Conservation (phyloP, 1,140 invertebrate genomes). For the Parapsyche elsis region DNA sequence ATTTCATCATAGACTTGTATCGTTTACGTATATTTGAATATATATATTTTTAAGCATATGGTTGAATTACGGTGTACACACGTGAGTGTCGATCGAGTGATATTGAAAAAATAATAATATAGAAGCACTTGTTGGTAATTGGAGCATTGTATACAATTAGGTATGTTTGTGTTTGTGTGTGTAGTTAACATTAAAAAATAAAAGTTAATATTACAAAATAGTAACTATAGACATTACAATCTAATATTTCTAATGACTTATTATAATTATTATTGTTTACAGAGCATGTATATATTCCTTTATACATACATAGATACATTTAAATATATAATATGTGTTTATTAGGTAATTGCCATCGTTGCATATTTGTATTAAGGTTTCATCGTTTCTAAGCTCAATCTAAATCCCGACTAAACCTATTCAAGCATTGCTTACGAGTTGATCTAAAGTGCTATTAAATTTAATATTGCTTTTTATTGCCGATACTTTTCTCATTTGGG, state of each 20-base stretch:
- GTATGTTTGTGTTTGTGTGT: no score
- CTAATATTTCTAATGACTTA: constrained; percentile 23
- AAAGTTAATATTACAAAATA: constrained; percentile 35
- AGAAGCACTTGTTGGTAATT: no score
- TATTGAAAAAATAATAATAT: no score
- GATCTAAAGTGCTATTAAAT: constrained; percentile 49
- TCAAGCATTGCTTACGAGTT: constrained; percentile 49
- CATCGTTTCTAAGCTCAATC: constrained; percentile 54
- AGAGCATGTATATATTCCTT: constrained; percentile 7
- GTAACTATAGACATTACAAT: constrained; percentile 31
- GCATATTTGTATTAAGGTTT: constrained; percentile 40
- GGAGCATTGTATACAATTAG: no score
- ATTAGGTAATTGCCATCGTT: constrained; percentile 43
- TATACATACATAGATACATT: constrained; percentile 13
- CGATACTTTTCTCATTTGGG: constrained; percentile 44
- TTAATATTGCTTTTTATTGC: constrained; percentile 57
- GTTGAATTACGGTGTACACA: no score
- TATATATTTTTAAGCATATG: no score
- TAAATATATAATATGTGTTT: constrained; percentile 33
- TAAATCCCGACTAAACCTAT: constrained; percentile 53
- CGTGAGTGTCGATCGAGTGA: no score
- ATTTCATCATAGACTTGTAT: no score
- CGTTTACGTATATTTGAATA: no score
- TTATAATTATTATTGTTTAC: constrained; percentile 39
- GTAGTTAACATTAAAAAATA: background rate